Conservation (phyloP, 2,113 vertebrate species). For the Dolichotis patagonum region DNA sequence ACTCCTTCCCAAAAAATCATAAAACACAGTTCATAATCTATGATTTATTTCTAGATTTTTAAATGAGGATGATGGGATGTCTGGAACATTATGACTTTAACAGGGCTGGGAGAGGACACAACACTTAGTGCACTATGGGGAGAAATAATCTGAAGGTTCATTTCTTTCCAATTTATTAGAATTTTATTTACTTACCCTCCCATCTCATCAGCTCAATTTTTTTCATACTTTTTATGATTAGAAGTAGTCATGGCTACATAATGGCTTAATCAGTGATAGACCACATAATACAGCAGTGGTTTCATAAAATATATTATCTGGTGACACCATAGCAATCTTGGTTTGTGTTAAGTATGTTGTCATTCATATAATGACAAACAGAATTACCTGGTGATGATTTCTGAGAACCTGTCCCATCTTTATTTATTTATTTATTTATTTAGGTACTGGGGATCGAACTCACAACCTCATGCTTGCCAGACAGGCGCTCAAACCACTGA, state of each 20-base stretch:
- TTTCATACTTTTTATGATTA: not conserved
- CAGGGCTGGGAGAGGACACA: not conserved
- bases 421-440: no score
- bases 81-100: not conserved
- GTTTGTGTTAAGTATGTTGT: not conserved
- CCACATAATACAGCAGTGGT: not conserved
- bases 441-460: no score
- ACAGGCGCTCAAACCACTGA: no score
- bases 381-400: not conserved
- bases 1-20: no score
- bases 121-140: not conserved
- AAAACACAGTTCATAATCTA: not conserved
- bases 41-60: constrained; percentile 25
- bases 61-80: not conserved
- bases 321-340: not conserved
- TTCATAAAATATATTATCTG: not conserved
- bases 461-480: no score
- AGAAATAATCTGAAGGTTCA: not conserved
- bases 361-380: not conserved
- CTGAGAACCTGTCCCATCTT: not conserved
- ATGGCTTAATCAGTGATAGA: not conserved
- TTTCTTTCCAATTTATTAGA: not conserved
- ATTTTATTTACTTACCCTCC: not conserved
- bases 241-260: not conserved
- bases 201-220: not conserved